These are phyloP conservation scores for Triplophysa tibetana DNA, from an alignment of 2,113 vertebrate genomes.

Conservation along the genomic window DNA sequence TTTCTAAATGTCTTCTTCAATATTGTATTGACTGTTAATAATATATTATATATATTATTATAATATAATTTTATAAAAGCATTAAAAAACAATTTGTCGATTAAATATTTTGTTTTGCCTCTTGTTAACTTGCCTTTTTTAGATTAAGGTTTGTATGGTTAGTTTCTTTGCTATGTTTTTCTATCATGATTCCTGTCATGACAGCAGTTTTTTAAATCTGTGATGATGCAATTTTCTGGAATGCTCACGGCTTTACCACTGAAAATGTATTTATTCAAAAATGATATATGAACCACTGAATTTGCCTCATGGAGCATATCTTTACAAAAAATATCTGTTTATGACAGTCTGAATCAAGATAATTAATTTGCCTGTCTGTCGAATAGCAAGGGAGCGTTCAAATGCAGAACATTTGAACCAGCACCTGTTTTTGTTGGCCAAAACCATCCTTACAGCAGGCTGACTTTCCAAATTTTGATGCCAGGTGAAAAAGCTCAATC, in stretches of 20 bases:
- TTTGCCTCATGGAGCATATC: constrained; percentile 57
- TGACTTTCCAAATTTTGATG: constrained; percentile 37
- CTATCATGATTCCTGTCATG: neutral
- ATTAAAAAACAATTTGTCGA: too few relatives aligned
- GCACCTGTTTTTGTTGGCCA: constrained; percentile 60
- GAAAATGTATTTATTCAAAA: neutral
- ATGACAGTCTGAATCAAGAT: constrained; percentile 62
- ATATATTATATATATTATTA: too few relatives aligned
- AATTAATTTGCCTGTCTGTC: constrained; percentile 61
- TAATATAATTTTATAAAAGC: too few relatives aligned
- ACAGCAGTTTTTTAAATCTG: neutral
- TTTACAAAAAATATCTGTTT: constrained; percentile 66
- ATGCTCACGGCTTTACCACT: neutral
- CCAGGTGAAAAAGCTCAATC: constrained; percentile 55
- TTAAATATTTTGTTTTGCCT: too few relatives aligned
- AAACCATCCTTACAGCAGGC: neutral
- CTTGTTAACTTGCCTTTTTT: neutral
- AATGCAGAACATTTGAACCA: constrained; percentile 25
- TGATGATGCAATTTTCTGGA: neutral
- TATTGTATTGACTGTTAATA: too few relatives aligned
- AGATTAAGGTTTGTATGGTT: too few relatives aligned
- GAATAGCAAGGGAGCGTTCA: constrained; percentile 47
- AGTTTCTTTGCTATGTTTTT: neutral
- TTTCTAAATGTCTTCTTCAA: too few relatives aligned
- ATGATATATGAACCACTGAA: neutral